Base-by-base conservation (phyloP, 2,797 vertebrate genomes). In the Mus spretus region DNA sequence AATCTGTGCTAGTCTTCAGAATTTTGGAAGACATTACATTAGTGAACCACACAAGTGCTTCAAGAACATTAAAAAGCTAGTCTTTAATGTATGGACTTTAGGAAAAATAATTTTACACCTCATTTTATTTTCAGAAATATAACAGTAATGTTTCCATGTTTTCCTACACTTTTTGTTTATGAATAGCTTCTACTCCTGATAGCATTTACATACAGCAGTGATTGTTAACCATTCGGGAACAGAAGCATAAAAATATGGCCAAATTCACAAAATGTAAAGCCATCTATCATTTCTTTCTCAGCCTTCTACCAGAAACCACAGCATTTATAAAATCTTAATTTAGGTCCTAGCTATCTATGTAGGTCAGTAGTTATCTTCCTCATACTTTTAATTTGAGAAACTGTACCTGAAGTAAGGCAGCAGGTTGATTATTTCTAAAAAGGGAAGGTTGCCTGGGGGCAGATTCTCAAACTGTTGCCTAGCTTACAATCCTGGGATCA, bases 281-380 rank as follows among this genome's bases (percentile, higher is more conserved):
- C 70, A 80, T 65, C 9, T 40, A 83, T 4, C 61, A 1, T 2
- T 77, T 55, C 19, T 90, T 94, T 94, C 20, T 83, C 0, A 55
- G 89, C 8, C 53, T 26, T 91, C 55, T 37, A 1, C 77, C 11
- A 86, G 53, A 40, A 6, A 87, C 1, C 57, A 78, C 44, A 90
- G 8, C 57, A 17, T 37, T 89, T 89, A 67, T 37, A 67, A 28
- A 61, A 65, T 94, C 92, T 91, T 93, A 74, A 78, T 96, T 95
- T 89, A 75, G 44, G 84, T 57, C 87, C 37, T 26, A 88, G 53
- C 22, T 91, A 93, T 96, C 26, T 91, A 93, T 95, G 79, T 67
- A 91, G 74, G 63, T 95, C 59, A 91, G 17, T 61, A 53, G 40
- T 65, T 85, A 87, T 26, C 90, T 93, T 77, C 19, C 15, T 84